Base-by-base conservation (phyloP, 2,888 invertebrate species). In the Ischnura elegans region DNA sequence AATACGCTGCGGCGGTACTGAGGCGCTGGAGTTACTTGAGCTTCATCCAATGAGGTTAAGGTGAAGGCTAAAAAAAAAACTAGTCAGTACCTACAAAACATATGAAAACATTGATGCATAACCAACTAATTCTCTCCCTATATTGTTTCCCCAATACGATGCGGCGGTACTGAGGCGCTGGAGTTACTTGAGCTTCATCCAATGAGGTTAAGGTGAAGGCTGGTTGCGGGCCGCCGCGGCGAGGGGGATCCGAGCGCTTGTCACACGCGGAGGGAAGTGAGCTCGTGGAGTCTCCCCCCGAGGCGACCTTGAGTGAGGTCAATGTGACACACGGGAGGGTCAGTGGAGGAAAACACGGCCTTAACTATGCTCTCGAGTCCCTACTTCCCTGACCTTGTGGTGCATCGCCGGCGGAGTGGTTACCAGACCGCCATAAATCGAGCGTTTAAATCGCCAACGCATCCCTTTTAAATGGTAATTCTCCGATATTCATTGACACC, bases 261-360 rank as follows among this genome's bases (percentile, higher is more conserved):
- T 36, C 76, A 76, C 76, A 36, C 29, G 16, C 76, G 36, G 76
- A 0, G 21, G 76, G 76, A n/a, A 76, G 21, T 6, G 2, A 61
- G n/a, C 61, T 16, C 61, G 25, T 3, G 36, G 76, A 76, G 13
- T 29, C 6, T 51, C 51, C 19, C 16, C 10, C 76, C 36, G 76
- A 36, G 76, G 4, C 76, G 76, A 76, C 76, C 76, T 76, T 76
- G 76, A 36, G 76, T 13, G 76, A 76, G 76, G 76, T 76, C 76
- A 76, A 76, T 36, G 76, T 36, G 76, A 76, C 76, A 76, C 76
- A 76, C 76, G 76, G 76, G 36, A 76, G 36, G 76, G 76, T 76
- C 76, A 76, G 76, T 10, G 29, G 76, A 76, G 76, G 76, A 76
- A 76, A 76, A 76, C 76, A 76, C 13, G 36, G 36, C 29, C 13